Evolutionary conservation across 2,113 vertebrate genomes (phyloP), one percentile per base, ranked within the genome.

Genomic region (Panthera tigris): DNA sequence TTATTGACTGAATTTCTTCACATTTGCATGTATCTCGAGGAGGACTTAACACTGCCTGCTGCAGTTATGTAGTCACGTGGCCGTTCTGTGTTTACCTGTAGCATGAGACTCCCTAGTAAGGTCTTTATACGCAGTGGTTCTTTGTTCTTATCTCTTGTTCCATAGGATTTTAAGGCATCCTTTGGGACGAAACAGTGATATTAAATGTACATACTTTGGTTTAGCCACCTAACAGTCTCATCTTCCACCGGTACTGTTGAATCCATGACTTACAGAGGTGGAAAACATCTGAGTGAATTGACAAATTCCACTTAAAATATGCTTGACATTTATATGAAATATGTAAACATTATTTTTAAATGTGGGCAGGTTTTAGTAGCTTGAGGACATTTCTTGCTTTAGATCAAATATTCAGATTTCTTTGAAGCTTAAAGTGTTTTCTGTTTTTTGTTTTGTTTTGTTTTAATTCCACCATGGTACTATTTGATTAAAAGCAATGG

Each of bases 341-440:
- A 63, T 41, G 21, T 65, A 95, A 92, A 55, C 82, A 63, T 61
- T 23, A 50, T 76, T 27, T 89, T 36, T 63, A 36, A 84, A 63
- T 16, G 29, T 36, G 1, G 1, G 57, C n/a, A 92, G 33, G 1
- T 81, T 82, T 81, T 86, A 57, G 7, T 61, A 31, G 13, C 39
- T 71, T 82, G 36, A 79, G 36, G 18, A 76, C 14, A 3, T n/a
- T 16, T 79, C 12, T 71, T 31, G 5, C 27, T 69, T 79, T 52
- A 82, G 18, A 91, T 29, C 29, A 97, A 83, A 94, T 10, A 36
- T 18, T 86, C 12, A n/a, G 21, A 76, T 91, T 91, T 89, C 84
- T 95, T 63, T 71, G 57, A 74, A 83, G 4, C 5, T 91, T 94
- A n/a, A 89, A 41, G 29, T n/a, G 0, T 73, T 88, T 82, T 33